Evolutionary conservation across 2,888 invertebrate species (phyloP), one percentile per base, ranked within the genome.

Genomic region (Philereme vetulata): DNA sequence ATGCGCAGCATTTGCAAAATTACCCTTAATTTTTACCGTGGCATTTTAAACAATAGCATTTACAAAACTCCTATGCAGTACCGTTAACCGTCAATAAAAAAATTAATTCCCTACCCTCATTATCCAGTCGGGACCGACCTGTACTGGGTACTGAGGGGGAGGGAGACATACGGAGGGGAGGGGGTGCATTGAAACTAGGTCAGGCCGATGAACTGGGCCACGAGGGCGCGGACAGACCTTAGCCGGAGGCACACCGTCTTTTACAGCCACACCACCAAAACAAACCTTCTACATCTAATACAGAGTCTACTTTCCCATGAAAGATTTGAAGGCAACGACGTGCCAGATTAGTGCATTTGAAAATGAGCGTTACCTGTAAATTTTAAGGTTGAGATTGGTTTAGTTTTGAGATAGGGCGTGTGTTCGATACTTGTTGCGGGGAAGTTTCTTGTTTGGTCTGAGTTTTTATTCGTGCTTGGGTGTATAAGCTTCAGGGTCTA

Each of bases 121-220:
- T 70, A 67, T 70, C 67, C 64, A 64, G 67, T 62, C 57, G 71
- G 64, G 74, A 66, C 68, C 68, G 46, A 54, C 56, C 55, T 54
- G 59, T 56, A 38, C 50, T 48, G 60, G 56, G 62, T 58, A 56
- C 48, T 46, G 59, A 40, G 58, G 57, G 44, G 56, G 32, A 40
- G 42, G 60, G 58, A 56, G 52, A 59, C 53, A 53, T 34, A 45
- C 34, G 36, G 36, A 59, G 48, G 55, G 38, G 62, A 48, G 64
- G 62, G 65, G 62, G 65, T 60, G 64, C 61, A 62, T 49, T 56
- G 45, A 62, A 79, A 76, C 67, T 79, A 70, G 79, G 81, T 81
- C 81, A 80, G 81, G 81, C 72, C 81, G 73, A 77, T 81, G 81
- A 80, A 80, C 80, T 80, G 74, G 80, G 78, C 66, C 78, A 77